Evolutionary conservation across 2,888 invertebrate genomes (phyloP), one percentile per base, ranked within the genome.

Genomic region (Graphium colonna): DNA sequence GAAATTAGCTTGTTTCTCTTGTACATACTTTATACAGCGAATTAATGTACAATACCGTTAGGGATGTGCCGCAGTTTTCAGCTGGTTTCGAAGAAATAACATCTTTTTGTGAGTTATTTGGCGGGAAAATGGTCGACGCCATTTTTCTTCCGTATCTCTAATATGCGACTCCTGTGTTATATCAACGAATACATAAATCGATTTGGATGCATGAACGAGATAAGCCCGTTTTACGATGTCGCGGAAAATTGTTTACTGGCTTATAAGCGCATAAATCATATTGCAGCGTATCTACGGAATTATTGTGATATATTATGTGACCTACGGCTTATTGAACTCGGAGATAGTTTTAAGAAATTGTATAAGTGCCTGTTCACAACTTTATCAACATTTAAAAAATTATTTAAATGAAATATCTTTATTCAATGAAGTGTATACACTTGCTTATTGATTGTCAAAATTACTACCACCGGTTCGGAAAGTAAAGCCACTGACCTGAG

Each of bases 21-120:
- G 70, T 70, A 67, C 58, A 61, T 49, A 53, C 53, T 62, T 77
- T 77, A 77, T 71, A 73, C 73, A 79, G 75, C 72, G 64, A 71
- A 75, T 75, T 79, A 75, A 73, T 77, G 77, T 73, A 67, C 77
- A 65, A 71, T 80, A 77, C 84, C 80, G 85, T 83, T 83, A 82
- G 53, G 51, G 60, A 69, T 69, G 72, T 68, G 67, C 72, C 71
- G 77, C 71, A 75, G 68, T 77, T 79, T 75, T 78, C 71, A 70
- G 57, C 53, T 57, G 13, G 36, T 43, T 36, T 12, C 36, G 12
- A 36, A 1, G 41, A 17, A 16, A n/a, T 36, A 36, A 13, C 36
- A n/a, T 36, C 36, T 12, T 12, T 8, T 3, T 10, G 10, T 12
- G 15, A 17, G n/a, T 15, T 12, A 41, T 41, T 41, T 16, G 41